These are phyloP conservation scores for Crypturellus undulatus DNA, from an alignment of 2,113 vertebrate species.

Conservation along the genomic window DNA sequence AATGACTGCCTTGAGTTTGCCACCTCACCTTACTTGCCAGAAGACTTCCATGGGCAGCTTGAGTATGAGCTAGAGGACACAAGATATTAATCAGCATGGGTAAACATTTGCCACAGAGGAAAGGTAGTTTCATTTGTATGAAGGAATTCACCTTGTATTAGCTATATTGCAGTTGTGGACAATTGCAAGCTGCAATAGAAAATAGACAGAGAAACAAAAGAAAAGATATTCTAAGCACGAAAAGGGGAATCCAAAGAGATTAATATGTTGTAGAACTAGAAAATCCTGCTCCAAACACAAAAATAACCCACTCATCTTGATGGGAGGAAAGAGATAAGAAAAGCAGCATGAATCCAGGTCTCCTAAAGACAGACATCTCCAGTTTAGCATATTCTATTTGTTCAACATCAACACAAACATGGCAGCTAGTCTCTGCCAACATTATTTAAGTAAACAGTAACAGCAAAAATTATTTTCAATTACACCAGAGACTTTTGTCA, in stretches of 20 bases:
- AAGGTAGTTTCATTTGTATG: neutral
- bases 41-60: conserved; percentile 23
- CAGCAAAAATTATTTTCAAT: neutral
- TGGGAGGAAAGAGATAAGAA: neutral
- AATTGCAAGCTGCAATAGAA: conserved; percentile 33
- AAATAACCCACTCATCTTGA: neutral
- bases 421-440: neutral
- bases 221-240: conserved; percentile 26
- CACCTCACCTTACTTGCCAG: conserved; percentile 42
- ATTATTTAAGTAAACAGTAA: neutral
- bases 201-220: conserved; percentile 41
- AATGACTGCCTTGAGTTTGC: neutral
- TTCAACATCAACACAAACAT: neutral
- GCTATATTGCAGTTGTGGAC: neutral
- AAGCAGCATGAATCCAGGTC: neutral
- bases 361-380: neutral
- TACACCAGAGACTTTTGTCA: neutral
- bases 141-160: conserved; percentile 42
- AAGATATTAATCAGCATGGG: conserved; percentile 9
- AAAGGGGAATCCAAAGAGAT: neutral
- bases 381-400: neutral
- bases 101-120: conserved; percentile 39
- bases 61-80: conserved; percentile 5
- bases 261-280: neutral
- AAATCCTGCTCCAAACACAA: conserved; percentile 10